These are phyloP conservation scores for Atractosteus spatula DNA, from an alignment of 2,113 vertebrate species.

Conservation along the genomic window DNA sequence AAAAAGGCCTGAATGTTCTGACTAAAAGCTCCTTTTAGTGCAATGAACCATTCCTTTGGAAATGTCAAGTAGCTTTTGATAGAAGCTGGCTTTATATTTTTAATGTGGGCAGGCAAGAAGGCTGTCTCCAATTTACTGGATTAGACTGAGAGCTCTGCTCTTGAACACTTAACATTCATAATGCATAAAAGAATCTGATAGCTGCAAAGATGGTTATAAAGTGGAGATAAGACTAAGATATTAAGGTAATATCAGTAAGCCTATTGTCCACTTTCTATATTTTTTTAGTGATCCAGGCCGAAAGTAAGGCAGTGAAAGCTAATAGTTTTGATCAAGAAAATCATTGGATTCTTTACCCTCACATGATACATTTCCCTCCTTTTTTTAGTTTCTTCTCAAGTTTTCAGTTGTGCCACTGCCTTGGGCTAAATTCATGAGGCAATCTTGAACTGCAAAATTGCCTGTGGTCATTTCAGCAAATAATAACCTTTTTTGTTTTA, in stretches of 20 bases:
- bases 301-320: neutral
- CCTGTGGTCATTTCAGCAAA: neutral
- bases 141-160: neutral
- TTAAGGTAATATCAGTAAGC: neutral
- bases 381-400: neutral
- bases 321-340: neutral
- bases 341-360: neutral
- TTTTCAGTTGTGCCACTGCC: neutral
- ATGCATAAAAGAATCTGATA: neutral
- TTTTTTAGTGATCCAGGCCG: neutral
- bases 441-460: neutral
- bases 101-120: conserved; percentile 5
- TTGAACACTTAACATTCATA: conserved; percentile 11
- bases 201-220: neutral
- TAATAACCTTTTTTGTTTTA: neutral
- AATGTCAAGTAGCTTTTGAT: conserved; percentile 35
- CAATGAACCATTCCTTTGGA: conserved; percentile 30
- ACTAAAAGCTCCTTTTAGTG: conserved; percentile 28
- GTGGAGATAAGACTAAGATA: neutral
- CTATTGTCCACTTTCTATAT: neutral
- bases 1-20: conserved; percentile 18
- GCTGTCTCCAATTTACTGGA: conserved; percentile 13
- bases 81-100: conserved; percentile 9
- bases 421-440: neutral
- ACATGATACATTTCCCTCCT: neutral